Base-by-base conservation (phyloP, 2,797 vertebrate species). In the Danio tinwini region DNA sequence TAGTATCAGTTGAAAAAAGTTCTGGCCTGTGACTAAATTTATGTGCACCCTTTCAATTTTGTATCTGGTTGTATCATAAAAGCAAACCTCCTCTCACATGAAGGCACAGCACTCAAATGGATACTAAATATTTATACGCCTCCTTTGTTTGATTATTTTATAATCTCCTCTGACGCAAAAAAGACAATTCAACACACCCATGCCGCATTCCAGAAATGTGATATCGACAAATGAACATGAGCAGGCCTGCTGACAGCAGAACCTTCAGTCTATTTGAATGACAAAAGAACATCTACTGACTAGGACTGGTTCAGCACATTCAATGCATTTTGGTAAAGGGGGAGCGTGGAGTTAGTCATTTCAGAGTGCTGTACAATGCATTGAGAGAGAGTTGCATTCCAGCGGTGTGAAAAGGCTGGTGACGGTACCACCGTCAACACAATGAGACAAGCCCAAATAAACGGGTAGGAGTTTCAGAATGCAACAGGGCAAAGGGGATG, bases 311-410 rank as follows among this genome's bases (percentile, higher is more conserved):
- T 94, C 93, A 91, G 90, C 94, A 92, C 94, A 93, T 89, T 90
- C 77, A 81, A 91, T 89, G 87, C 91, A 92, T 92, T 91, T 92
- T 93, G 93, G 94, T 93, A 90, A 74, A 92, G 90, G 88, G 84
- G 84, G 88, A 81, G 88, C 89, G 89, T 87, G 83, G 9, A 16
- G 90, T 89, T 91, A 92, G 93, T 92, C 86, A 92, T 91, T 93
- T 93, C 88, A 91, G 71, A 79, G 89, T 91, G 92, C 90, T 93
- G 91, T 87, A 90, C 85, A 85, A 86, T 91, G 93, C 93, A 94
- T 94, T 94, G 92, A 94, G 94, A 87, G 92, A 90, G 92, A 91
- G 92, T 91, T 92, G 94, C 93, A 95, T 94, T 94, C 93, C 93
- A 92, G 86, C 91, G 91, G 92, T 91, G 92, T 93, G 91, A 94